A percentile compares a stretch with the other conserved stretches of the same genome.
phyloP scores from a whole-genome alignment of 2,797 vertebrate species.

The Paratrypauchen microcephalus region DNA sequence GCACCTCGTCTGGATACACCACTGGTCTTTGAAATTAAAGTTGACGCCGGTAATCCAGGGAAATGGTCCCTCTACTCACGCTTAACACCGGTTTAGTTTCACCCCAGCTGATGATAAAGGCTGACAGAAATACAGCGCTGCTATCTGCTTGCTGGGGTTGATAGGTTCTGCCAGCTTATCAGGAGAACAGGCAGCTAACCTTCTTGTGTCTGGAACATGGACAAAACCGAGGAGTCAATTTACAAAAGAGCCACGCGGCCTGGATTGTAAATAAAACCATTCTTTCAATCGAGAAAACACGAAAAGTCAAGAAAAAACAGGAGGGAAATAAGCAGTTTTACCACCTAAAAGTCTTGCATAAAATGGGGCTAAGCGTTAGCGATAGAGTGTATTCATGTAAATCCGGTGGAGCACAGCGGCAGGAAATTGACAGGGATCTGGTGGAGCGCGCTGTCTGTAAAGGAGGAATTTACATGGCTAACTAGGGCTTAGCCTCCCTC shows the following conservation, averaged over 20 bases:
- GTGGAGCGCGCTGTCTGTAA: constrained; percentile 81
- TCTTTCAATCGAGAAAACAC: constrained; percentile 52
- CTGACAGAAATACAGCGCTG: constrained; percentile 80
- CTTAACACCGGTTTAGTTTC: constrained; percentile 84
- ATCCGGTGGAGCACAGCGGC: constrained; percentile 77
- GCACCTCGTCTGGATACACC: constrained; percentile 81
- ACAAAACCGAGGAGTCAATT: constrained; percentile 81
- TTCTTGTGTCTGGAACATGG: constrained; percentile 73
- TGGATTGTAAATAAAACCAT: constrained; percentile 77
- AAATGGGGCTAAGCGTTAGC: constrained; percentile 71
- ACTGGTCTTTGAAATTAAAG: constrained; percentile 88
- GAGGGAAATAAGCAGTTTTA: constrained; percentile 58
- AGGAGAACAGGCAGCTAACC: constrained; percentile 77
- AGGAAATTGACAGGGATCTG: constrained; percentile 86
- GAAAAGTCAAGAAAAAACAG: constrained; percentile 25
- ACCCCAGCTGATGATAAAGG: constrained; percentile 82
- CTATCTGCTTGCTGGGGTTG: constrained; percentile 77
- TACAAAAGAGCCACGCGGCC: constrained; percentile 72
- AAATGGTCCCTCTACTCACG: constrained; percentile 79
- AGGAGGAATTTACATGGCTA: constrained; percentile 88
- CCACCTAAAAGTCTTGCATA: constrained; percentile 60
- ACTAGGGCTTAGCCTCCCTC: constrained; percentile 83
- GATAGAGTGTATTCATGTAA: constrained; percentile 83
- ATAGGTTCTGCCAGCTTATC: constrained; percentile 85
- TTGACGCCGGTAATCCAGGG: constrained; percentile 82